Base-by-base conservation (phyloP, 2,888 invertebrate genomes). In the Athrips mouffetella region DNA sequence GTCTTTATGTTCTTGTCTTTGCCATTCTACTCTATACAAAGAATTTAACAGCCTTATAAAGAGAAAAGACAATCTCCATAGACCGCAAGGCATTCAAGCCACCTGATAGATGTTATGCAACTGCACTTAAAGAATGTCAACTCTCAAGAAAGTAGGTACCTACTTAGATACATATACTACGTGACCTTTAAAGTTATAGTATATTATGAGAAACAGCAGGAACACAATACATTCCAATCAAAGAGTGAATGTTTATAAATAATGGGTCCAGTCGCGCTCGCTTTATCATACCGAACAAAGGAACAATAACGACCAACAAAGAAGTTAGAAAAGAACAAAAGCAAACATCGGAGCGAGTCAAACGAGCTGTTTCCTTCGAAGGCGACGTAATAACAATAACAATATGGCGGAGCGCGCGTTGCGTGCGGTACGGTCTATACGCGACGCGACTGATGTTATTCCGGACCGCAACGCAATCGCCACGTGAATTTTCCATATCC, bases 291-390 rank as follows among this genome's bases (percentile, higher is more conserved):
- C 66, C 53, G 72, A 81, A 83, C 81, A 83, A 84, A 80, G 73
- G 80, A 80, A 82, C 78, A 79, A 79, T 78, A 75, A 75, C 65
- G 62, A 69, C 67, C 69, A 73, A 80, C 78, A 81, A 83, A 81
- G 78, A 79, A 77, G 77, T 78, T 75, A 78, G 76, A 76, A 80
- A 80, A 74, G 70, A 80, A 80, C 79, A 80, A 81, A 81, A 76
- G 75, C 76, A 80, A 80, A 78, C 74, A 80, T 68, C 62, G 63
- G 61, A 66, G 70, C 63, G 62, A 76, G 73, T 74, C 70, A 70
- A 76, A 75, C 72, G 69, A 71, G 67, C 74, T 64, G 72, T 77
- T 84, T 80, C 77, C 76, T 75, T 77, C 68, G 70, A 73, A 62
- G 70, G 70, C 71, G 67, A 71, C 69, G 73, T 74, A 72, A 74